Evolutionary conservation across 2,797 vertebrate species (phyloP).

Genomic region (Onychomys leucogaster): DNA sequence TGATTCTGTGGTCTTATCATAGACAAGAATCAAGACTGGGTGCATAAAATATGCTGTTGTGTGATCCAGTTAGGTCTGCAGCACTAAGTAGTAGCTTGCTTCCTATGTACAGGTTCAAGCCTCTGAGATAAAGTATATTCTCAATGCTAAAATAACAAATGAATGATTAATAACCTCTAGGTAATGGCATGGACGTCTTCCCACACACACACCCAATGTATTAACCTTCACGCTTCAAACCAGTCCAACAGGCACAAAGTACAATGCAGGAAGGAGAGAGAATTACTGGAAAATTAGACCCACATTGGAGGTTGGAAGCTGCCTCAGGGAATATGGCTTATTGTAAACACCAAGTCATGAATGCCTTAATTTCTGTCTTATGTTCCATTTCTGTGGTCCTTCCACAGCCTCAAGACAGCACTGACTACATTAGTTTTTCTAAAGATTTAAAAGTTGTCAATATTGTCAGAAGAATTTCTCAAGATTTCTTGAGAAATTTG

Average conservation of each 20-base stretch:
- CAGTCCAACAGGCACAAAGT: constrained; percentile 73
- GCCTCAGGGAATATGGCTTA: constrained; percentile 63
- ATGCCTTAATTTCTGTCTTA: neutral
- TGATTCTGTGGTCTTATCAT: neutral
- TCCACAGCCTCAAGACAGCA: neutral
- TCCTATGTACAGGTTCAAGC: neutral
- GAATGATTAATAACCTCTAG: constrained; percentile 69
- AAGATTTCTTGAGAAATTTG: neutral
- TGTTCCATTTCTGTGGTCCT: neutral
- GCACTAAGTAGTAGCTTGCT: neutral
- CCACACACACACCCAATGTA: constrained; percentile 75
- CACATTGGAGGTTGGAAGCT: constrained; percentile 59
- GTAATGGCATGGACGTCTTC: constrained; percentile 75
- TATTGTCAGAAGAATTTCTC: neutral
- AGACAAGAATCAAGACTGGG: neutral
- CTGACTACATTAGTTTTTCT: rapidly evolving
- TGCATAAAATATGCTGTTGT: neutral
- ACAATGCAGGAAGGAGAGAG: constrained; percentile 65
- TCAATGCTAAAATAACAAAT: constrained; percentile 67
- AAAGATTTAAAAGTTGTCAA: neutral
- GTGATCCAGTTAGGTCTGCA: neutral
- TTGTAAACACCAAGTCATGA: constrained; percentile 57
- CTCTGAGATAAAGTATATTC: neutral
- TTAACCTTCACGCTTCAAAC: constrained; percentile 73
- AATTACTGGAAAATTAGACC: constrained; percentile 77